Evolutionary conservation across 2,888 invertebrate species (phyloP), one percentile per base, ranked within the genome.

Genomic region (Philereme transversata): DNA sequence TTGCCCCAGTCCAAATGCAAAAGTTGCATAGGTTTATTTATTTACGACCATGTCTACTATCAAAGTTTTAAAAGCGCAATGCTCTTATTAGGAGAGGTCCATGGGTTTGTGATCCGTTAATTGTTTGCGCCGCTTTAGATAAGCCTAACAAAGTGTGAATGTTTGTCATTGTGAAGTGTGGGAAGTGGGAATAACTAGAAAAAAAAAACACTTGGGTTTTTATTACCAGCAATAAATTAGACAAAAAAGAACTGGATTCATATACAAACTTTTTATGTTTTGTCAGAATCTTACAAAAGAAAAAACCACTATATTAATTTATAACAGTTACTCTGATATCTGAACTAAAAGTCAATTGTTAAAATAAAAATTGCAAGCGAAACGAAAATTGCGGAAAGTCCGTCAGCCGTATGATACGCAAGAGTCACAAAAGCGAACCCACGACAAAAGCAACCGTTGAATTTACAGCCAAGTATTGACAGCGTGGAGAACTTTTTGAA

Each of bases 71-170:
- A 55, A 81, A 82, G 77, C 78, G 74, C 75, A 74, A 71, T 74
- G 76, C 74, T 80, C 74, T 77, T 80, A 71, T 79, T 79, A 79
- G 78, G 76, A 74, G 74, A 76, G 76, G 77, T 77, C 77, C 76
- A 81, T 77, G 74, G 81, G 82, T 88, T 88, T 87, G 87, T 82
- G 84, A 79, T 76, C 78, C 77, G 84, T 82, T 88, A 87, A 88
- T 89, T 86, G 86, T 87, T 88, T 83, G 83, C 81, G 76, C 77
- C 77, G 81, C 76, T 83, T 76, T 78, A 84, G 88, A 90, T 88
- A 89, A 90, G 84, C 79, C 72, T 81, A 82, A 84, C 82, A 77
- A 82, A 78, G 76, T 79, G 68, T 70, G 54, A 72, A 67, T 67
- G 66, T 71, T 70, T 57, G 69, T 62, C 57, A 65, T 60, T 52